phyloP scores from a whole-genome alignment of 2,797 vertebrate species.

The Octomys mimax region DNA sequence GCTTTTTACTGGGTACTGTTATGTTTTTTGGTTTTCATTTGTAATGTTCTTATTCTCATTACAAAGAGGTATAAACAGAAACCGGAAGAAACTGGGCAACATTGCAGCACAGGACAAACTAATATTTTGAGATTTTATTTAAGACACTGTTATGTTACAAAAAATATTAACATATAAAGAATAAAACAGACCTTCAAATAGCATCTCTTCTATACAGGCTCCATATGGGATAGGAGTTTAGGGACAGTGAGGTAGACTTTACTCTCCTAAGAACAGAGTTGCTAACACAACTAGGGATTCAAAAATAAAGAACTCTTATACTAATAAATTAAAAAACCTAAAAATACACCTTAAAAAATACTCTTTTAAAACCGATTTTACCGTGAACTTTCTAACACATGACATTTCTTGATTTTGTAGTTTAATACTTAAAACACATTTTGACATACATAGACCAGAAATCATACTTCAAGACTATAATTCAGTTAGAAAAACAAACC shows the following conservation, averaged over 20 bases:
- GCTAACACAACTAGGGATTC: not conserved
- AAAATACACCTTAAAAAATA: not conserved
- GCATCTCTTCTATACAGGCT: not conserved
- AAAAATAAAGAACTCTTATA: not conserved
- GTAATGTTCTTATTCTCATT: not conserved
- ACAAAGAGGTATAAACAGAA: conserved; percentile 47
- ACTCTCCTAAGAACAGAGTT: not conserved
- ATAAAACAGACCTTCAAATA: not conserved
- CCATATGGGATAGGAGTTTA: not conserved
- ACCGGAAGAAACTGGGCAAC: not conserved
- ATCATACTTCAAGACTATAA: not conserved
- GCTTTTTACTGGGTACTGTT: not conserved
- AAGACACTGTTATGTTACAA: not conserved
- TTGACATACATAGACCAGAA: not conserved
- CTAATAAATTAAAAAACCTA: not conserved
- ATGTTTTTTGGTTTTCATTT: not conserved
- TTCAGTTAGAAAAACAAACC: conserved; percentile 42
- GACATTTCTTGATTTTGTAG: not conserved
- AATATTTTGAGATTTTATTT: conserved; percentile 22
- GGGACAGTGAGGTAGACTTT: not conserved
- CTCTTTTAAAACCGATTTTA: not conserved
- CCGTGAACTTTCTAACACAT: not conserved
- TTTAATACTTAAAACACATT: conserved; percentile 47
- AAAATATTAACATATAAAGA: not conserved
- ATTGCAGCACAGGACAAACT: not conserved